A percentile compares a stretch with the other conserved stretches of the same genome.
These are phyloP conservation scores for Drosophila ustulata DNA, from an alignment of 2,888 invertebrate species.

Conservation along the genomic window DNA sequence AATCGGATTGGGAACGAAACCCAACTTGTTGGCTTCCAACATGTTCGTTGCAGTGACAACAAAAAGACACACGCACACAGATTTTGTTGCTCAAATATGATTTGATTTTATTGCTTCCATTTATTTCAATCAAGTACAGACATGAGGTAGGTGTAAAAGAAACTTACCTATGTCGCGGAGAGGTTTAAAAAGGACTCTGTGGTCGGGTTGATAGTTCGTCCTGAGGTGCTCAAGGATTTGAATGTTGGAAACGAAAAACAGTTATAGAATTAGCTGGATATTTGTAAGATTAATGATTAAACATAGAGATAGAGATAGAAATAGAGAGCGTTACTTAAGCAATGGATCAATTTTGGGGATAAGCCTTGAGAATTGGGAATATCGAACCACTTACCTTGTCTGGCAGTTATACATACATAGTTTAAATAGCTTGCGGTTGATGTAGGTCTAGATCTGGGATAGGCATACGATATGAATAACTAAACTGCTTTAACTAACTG, in stretches of 20 bases:
- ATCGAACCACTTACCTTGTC: constrained; percentile 39
- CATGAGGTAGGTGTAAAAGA: neutral
- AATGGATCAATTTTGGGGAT: constrained; percentile 4
- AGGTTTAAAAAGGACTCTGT: neutral
- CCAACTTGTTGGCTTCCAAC: constrained; percentile 59
- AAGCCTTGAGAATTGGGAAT: constrained; percentile 2
- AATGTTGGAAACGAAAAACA: constrained; percentile 56
- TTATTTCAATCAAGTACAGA: constrained; percentile 1
- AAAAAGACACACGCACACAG: constrained; percentile 24
- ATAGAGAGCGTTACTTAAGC: constrained; percentile 50
- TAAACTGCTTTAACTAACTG: constrained; percentile 34
- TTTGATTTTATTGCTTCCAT: constrained; percentile 30
- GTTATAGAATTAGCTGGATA: constrained; percentile 38
- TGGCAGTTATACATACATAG: neutral
- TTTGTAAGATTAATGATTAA: neutral
- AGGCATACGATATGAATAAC: constrained; percentile 48
- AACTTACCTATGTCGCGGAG: constrained; percentile 34
- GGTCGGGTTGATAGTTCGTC: constrained; percentile 8
- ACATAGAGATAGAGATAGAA: constrained; percentile 14
- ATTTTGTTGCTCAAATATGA: constrained; percentile 14
- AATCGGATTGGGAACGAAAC: constrained; percentile 16
- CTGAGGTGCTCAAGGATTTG: constrained; percentile 37
- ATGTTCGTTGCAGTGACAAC: constrained; percentile 62
- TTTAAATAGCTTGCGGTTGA: constrained; percentile 18
- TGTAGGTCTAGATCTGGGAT: constrained; percentile 30